Conservation (phyloP, 2,797 vertebrate genomes). For the Sebastolobus alascanus region DNA sequence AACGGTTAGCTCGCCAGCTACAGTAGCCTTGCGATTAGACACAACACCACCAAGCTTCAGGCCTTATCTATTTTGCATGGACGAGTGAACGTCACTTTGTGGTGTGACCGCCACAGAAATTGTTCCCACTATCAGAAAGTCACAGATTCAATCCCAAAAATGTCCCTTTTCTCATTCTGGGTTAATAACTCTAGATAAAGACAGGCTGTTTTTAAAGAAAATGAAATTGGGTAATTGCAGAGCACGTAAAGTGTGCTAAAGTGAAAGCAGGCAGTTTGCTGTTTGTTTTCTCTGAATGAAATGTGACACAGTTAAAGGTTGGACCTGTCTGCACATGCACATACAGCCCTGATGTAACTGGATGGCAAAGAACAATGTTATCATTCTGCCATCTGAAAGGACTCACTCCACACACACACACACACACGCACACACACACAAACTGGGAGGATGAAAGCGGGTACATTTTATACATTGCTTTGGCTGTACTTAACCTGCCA, state of each 20-base stretch:
- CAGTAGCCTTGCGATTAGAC: background rate
- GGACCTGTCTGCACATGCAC: slow-evolving; percentile 45
- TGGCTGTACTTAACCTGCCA: slow-evolving; percentile 57
- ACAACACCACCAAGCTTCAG: background rate
- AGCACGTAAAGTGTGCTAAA: background rate
- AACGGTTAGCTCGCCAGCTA: background rate
- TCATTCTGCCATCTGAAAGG: slow-evolving; percentile 58
- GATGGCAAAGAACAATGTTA: slow-evolving; percentile 52
- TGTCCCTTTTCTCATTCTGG: background rate
- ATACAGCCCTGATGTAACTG: slow-evolving; percentile 38
- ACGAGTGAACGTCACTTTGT: background rate
- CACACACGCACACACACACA: background rate
- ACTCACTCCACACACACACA: slow-evolving; percentile 10
- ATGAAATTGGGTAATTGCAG: background rate
- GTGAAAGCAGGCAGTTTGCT: slow-evolving; percentile 23
- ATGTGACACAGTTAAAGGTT: slow-evolving; percentile 33
- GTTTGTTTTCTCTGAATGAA: slow-evolving; percentile 46
- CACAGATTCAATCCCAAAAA: background rate
- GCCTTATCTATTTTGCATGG: background rate
- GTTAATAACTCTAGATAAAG: background rate
- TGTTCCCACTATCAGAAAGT: background rate
- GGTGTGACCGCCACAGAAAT: background rate
- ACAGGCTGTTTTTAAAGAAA: background rate
- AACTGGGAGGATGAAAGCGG: slow-evolving; percentile 41
- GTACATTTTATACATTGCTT: slow-evolving; percentile 38